Evolutionary conservation across 2,888 invertebrate genomes (phyloP).

Genomic region (Drosophila algonquin): DNA sequence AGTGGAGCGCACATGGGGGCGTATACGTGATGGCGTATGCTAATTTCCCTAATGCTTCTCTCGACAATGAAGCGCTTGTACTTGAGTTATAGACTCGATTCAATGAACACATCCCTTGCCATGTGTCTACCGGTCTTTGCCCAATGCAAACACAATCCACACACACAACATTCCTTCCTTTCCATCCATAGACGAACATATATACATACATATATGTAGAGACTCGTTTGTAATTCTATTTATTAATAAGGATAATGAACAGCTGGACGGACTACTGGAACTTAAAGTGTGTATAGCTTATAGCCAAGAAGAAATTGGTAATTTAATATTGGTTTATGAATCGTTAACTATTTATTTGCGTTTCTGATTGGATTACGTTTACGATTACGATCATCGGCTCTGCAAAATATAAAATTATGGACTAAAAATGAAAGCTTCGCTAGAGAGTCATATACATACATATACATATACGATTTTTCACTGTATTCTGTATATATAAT

Average conservation of each 20-base stretch:
- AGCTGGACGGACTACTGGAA: neutral
- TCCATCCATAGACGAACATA: neutral
- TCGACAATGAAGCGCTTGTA: conserved; percentile 44
- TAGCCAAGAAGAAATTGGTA: neutral
- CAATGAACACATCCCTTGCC: conserved; percentile 19
- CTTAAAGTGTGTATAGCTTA: neutral
- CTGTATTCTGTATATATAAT: conserved; percentile 50
- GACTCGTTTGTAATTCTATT: neutral
- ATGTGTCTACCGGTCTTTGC: neutral
- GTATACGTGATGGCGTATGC: conserved; percentile 72
- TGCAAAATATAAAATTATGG: neutral
- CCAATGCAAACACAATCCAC: neutral
- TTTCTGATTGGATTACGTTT: neutral
- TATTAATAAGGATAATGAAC: neutral
- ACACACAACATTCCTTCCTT: neutral
- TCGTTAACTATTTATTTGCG: neutral
- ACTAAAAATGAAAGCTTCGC: neutral
- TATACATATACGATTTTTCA: conserved; percentile 37
- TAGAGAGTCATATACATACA: neutral
- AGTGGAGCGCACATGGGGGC: conserved; percentile 59
- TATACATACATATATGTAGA: too few relatives aligned
- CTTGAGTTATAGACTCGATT: conserved; percentile 63
- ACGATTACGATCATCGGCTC: neutral
- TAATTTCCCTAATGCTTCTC: conserved; percentile 53
- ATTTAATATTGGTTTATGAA: neutral